Conservation (phyloP, 35 echinoderm and acorn worm genomes). For the Ptychodera flava region DNA sequence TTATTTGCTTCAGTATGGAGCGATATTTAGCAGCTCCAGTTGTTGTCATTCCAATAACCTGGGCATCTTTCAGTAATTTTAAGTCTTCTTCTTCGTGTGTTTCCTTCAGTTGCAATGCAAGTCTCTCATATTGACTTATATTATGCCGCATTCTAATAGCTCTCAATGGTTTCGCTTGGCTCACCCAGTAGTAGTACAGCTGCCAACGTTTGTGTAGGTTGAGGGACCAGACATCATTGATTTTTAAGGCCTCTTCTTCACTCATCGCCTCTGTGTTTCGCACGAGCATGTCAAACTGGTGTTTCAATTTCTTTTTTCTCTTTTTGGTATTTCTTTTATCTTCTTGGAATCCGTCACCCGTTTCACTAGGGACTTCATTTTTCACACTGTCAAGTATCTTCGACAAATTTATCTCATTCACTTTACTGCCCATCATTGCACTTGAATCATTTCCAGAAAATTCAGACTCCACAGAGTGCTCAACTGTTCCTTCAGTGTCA, state of each 20-base stretch:
- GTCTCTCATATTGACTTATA: slow-evolving; percentile 27
- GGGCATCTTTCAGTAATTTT: background rate
- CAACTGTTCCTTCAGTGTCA: background rate
- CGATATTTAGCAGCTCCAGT: slow-evolving; percentile 38
- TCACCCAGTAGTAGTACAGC: slow-evolving; percentile 64
- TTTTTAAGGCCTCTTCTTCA: slow-evolving; percentile 1
- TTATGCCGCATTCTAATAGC: slow-evolving; percentile 13
- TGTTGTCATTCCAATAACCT: slow-evolving; percentile 59
- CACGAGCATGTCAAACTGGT: background rate
- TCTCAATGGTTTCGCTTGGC: background rate
- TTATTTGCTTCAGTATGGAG: slow-evolving; percentile 17
- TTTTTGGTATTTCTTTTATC: background rate
- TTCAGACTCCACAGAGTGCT: background rate
- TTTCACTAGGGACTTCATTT: background rate
- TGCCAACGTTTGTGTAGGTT: slow-evolving; percentile 42
- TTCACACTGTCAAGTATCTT: background rate
- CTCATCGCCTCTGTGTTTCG: slow-evolving; percentile 16
- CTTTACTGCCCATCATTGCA: too few relatives aligned
- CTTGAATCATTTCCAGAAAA: background rate
- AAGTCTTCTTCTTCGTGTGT: slow-evolving; percentile 19
- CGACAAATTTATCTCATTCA: background rate
- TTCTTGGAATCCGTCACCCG: background rate
- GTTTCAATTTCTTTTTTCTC: background rate
- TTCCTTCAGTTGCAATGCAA: slow-evolving; percentile 26
- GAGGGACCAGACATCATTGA: slow-evolving; percentile 45